Conservation (phyloP, 2,113 vertebrate species). For the Labrus mixtus region DNA sequence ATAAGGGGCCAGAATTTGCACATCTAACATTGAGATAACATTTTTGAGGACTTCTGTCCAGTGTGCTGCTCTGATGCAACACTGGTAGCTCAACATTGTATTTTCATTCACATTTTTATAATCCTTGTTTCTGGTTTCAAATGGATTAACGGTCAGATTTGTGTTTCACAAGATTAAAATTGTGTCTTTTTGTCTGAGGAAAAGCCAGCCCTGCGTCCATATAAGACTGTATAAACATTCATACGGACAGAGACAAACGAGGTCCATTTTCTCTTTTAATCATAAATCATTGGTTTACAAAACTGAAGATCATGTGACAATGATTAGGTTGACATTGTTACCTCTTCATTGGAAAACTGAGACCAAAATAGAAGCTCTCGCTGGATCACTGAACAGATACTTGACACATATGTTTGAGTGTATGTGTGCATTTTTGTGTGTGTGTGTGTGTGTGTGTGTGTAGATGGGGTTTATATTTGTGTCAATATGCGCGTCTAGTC, state of each 20-base stretch:
- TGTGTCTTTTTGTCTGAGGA: not conserved
- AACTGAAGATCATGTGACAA: slow-evolving; percentile 58
- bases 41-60: no score
- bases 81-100: not conserved
- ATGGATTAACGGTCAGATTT: slow-evolving; percentile 39
- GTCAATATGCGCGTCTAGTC: slow-evolving; percentile 7
- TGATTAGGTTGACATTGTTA: slow-evolving; percentile 20
- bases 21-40: not conserved
- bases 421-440: slow-evolving; percentile 24
- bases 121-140: slow-evolving; percentile 3
- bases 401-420: not conserved
- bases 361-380: slow-evolving; percentile 32
- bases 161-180: slow-evolving; percentile 40
- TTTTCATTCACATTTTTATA: not conserved
- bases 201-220: not conserved
- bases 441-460: no score
- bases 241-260: not conserved
- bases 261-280: slow-evolving; percentile 60
- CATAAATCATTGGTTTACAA: slow-evolving; percentile 66
- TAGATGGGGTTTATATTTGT: no score
- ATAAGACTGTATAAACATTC: not conserved
- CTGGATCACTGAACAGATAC: not conserved
- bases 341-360: slow-evolving; percentile 25
- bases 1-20: not conserved
- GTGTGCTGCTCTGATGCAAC: not conserved